Evolutionary conservation across 2,797 vertebrate genomes (phyloP).

Genomic region (Lophius americanus): DNA sequence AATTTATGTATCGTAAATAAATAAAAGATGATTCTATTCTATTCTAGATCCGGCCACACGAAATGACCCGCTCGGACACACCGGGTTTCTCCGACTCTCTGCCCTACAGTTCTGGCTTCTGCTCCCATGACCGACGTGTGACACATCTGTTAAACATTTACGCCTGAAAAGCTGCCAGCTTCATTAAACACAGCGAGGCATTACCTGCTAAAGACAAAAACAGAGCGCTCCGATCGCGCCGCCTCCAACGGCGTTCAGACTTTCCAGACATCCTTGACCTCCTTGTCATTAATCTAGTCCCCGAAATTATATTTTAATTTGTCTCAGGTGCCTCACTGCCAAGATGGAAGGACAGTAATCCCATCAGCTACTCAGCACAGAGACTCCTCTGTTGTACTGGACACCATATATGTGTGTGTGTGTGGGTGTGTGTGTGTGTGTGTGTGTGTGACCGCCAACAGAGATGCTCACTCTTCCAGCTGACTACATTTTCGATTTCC

Average conservation of each 20-base stretch:
- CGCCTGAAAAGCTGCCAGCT: conserved; percentile 24
- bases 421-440: conserved; percentile 13
- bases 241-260: neutral
- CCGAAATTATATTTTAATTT: neutral
- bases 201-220: conserved; percentile 6
- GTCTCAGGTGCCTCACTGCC: neutral
- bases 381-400: conserved; percentile 9
- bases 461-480: conserved; percentile 4
- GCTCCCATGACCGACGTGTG: conserved; percentile 7
- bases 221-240: neutral
- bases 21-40: too few species aligned
- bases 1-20: too few species aligned
- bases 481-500: conserved; percentile 22
- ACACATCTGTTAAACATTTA: conserved; percentile 49
- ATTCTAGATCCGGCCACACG: too few species aligned
- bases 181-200: conserved; percentile 18
- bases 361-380: conserved; percentile 2
- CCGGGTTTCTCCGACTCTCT: conserved; percentile 3
- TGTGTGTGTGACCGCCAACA: conserved; percentile 9
- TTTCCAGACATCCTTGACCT: neutral
- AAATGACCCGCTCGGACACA: neutral
- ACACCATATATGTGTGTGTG: conserved; percentile 15
- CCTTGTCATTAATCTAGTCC: neutral
- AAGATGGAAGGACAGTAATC: conserved; percentile 15
- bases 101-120: too few species aligned